These are phyloP conservation scores for Apolygus lucorum DNA, from an alignment of 1,140 invertebrate species.

Conservation along the genomic window DNA sequence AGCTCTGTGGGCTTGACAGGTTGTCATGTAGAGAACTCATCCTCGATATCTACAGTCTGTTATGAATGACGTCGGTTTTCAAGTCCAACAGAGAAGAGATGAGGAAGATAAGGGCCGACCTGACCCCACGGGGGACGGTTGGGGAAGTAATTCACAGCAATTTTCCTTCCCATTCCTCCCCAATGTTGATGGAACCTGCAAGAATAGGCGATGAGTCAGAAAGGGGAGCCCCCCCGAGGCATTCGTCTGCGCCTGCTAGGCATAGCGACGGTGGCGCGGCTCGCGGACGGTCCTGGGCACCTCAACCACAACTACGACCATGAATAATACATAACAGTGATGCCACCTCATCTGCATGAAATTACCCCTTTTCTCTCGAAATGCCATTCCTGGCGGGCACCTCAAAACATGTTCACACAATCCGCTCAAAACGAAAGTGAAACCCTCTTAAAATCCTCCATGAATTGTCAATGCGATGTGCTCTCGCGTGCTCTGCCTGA, in stretches of 20 bases:
- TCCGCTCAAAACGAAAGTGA: neutral
- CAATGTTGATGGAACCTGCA: neutral
- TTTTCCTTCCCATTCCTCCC: neutral
- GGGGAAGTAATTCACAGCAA: slow-evolving; percentile 11
- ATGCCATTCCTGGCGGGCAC: slow-evolving; percentile 5
- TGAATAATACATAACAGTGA: slow-evolving; percentile 7
- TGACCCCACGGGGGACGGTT: neutral
- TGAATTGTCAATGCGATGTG: no score
- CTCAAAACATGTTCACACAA: neutral
- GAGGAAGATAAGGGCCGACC: neutral
- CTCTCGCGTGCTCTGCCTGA: no score
- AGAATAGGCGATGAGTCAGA: slow-evolving; percentile 9
- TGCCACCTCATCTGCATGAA: slow-evolving; percentile 15
- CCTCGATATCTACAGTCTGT: no score
- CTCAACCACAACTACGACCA: neutral
- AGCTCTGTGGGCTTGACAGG: no score
- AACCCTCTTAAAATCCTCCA: no score
- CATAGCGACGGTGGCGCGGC: slow-evolving; percentile 7
- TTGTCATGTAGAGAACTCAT: no score
- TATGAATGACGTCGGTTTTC: no score
- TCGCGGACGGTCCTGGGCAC: neutral
- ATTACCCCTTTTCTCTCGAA: slow-evolving; percentile 10
- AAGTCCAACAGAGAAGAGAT: neutral
- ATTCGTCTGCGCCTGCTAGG: neutral
- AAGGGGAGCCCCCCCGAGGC: neutral